Conservation (phyloP, 2,797 vertebrate species). For the Sciurus carolinensis region DNA sequence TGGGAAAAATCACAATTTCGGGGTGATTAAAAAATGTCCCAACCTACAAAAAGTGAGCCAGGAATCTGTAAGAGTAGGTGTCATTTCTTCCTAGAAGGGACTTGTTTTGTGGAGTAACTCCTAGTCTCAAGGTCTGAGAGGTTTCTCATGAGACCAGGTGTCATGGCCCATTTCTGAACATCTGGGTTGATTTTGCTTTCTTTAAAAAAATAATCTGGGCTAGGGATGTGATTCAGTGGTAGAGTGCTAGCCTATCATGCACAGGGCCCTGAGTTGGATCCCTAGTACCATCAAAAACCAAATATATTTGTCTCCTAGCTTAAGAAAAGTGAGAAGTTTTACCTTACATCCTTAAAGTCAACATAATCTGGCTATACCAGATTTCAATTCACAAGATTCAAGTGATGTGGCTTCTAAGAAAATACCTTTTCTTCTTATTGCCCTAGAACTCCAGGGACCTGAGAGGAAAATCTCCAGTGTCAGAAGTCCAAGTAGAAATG, state of each 20-base stretch:
- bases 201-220: neutral
- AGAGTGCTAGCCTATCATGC: too few species aligned
- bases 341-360: neutral
- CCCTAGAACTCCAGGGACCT: neutral
- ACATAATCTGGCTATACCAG: neutral
- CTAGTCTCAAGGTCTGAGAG: neutral
- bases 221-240: too few species aligned
- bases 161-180: constrained; percentile 57
- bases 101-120: neutral
- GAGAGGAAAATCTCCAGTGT: neutral
- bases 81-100: neutral
- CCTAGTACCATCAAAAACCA: too few species aligned
- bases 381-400: neutral
- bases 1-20: neutral
- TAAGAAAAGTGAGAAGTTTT: constrained; percentile 57
- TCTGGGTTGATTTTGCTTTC: constrained; percentile 53
- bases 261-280: too few species aligned
- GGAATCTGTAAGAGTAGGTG: neutral
- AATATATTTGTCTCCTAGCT: neutral
- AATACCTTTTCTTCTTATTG: neutral
- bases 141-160: neutral
- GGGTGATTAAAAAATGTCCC: neutral
- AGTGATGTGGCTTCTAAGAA: neutral
- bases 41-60: neutral
- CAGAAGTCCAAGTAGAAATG: neutral